Evolutionary conservation across 2,113 vertebrate species (phyloP), one percentile per base, ranked within the genome.

Genomic region (Pleuronectes platessa): DNA sequence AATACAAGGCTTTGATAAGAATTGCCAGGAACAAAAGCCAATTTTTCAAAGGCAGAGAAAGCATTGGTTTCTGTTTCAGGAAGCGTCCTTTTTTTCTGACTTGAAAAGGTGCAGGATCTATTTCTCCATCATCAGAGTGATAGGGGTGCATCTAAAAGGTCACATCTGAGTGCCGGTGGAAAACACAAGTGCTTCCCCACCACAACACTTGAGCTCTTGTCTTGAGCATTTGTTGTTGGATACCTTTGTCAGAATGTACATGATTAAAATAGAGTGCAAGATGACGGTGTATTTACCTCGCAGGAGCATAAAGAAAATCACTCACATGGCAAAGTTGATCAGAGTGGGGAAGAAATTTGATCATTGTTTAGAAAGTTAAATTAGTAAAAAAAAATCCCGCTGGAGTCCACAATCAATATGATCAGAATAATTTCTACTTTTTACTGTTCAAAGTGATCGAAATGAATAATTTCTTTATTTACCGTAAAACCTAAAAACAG

Each of bases 1-100:
- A 95, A 95, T 95, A 94, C 92, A 93, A 92, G 92, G 94, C 94
- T 95, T 95, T 95, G 94, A 95, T 95, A 95, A 95, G 94, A 95
- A 94, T 94, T 95, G 94, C 93, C 91, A 92, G 92, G 94, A 95
- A 95, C 94, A 95, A 95, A 95, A 95, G 94, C 89, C 92, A 91
- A 92, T 93, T 95, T 93, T 95, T 95, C 94, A 95, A 95, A 95
- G 94, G 93, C 90, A 94, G 93, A 93, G 93, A 95, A 93, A 94
- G 93, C 94, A 91, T 90, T 84, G 84, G 92, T 92, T 92, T 94
- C 92, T 93, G 89, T 94, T 93, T 93, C 94, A 93, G 93, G 94
- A 94, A 94, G 92, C 85, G 73, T 90, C 81, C 70, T 90, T 90
- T 88, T 51, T 31, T 92, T 89, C 84, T 69, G 84, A 94, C 94